phyloP scores from a whole-genome alignment of 2,888 invertebrate genomes.

The Philereme transversata region DNA sequence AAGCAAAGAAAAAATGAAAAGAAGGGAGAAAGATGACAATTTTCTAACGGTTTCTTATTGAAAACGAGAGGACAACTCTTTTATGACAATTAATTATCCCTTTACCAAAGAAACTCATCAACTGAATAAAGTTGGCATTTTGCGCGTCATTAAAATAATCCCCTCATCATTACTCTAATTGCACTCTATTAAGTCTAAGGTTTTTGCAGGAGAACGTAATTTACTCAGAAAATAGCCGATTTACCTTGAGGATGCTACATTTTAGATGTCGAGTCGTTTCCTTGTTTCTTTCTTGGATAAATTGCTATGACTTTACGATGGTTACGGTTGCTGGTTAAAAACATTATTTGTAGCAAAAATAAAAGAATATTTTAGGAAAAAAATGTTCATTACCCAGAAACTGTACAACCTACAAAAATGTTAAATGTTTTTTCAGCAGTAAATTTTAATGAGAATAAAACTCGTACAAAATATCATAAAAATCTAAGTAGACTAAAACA shows the following conservation, averaged over 20 bases:
- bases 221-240: conserved; percentile 29
- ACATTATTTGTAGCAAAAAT: too few species aligned
- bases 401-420: too few species aligned
- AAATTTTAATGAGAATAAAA: background rate
- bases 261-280: conserved; percentile 12
- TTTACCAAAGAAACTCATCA: too few species aligned
- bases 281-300: conserved; percentile 11
- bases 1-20: too few species aligned
- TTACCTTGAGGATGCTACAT: conserved; percentile 22
- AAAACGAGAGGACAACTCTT: conserved; percentile 1
- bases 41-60: too few species aligned
- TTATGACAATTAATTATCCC: background rate
- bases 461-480: background rate
- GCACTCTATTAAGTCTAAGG: conserved; percentile 39
- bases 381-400: too few species aligned
- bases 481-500: conserved; percentile 2
- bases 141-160: conserved; percentile 41
- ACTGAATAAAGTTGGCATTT: conserved; percentile 24
- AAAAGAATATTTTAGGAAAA: too few species aligned
- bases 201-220: conserved; percentile 40
- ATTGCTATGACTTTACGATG: conserved; percentile 2
- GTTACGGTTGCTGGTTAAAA: background rate
- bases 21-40: too few species aligned
- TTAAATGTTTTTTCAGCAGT: background rate
- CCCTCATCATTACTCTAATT: conserved; percentile 48